These are phyloP conservation scores for Helicolenus hilgendorfi DNA, from an alignment of 2,797 vertebrate genomes.

Conservation along the genomic window DNA sequence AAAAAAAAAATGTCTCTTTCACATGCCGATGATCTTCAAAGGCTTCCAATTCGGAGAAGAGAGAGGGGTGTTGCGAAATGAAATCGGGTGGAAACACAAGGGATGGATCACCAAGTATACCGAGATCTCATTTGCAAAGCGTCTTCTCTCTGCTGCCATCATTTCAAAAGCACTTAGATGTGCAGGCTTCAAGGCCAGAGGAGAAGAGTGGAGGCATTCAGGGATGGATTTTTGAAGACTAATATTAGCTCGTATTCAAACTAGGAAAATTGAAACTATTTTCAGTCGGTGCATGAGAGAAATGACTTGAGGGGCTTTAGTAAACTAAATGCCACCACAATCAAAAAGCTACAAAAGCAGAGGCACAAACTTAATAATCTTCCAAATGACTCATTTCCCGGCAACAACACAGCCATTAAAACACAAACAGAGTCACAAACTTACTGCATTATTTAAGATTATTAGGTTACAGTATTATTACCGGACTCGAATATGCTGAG, in stretches of 20 bases:
- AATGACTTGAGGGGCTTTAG: conserved; percentile 55
- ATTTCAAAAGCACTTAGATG: conserved; percentile 85
- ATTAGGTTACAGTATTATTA: conserved; percentile 16
- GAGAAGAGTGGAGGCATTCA: conserved; percentile 63
- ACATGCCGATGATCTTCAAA: conserved; percentile 72
- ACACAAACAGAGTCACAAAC: conserved; percentile 22
- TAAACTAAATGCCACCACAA: conserved; percentile 58
- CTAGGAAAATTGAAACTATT: conserved; percentile 65
- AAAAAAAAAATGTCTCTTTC: conserved; percentile 50
- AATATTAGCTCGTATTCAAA: conserved; percentile 79
- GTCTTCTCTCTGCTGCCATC: conserved; percentile 65
- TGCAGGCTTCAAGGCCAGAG: conserved; percentile 76
- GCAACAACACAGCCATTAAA: conserved; percentile 21
- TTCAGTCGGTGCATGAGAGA: conserved; percentile 46
- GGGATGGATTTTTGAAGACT: conserved; percentile 73
- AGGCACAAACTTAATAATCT: conserved; percentile 41
- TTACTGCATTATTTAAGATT: conserved; percentile 32
- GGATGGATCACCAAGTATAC: conserved; percentile 63
- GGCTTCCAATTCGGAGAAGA: conserved; percentile 33
- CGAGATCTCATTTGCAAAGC: conserved; percentile 81
- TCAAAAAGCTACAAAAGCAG: conserved; percentile 38
- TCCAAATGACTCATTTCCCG: conserved; percentile 30
- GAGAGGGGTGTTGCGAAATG: conserved; percentile 22
- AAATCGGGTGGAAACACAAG: conserved; percentile 63
- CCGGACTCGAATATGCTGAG: not conserved